These are phyloP conservation scores for Penaeus chinensis DNA, from an alignment of 1,140 invertebrate species.

Conservation along the genomic window DNA sequence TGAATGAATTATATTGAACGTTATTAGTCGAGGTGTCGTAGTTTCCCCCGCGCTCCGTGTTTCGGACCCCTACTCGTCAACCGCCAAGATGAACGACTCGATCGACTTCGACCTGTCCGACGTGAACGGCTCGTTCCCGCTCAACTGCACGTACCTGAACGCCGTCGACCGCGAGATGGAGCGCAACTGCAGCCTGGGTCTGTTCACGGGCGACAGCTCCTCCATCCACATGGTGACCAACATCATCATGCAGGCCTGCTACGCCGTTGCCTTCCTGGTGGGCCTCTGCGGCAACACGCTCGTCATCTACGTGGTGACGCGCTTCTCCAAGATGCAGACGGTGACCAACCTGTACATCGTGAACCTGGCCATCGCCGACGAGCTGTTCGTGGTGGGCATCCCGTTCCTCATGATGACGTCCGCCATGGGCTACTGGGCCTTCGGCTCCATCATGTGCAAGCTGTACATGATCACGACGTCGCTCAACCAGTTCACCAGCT, in stretches of 20 bases:
- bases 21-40: too few species aligned
- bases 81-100: too few species aligned
- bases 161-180: too few species aligned
- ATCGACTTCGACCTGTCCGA: neutral
- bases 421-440: conserved; percentile 37
- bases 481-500: conserved; percentile 46
- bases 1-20: too few species aligned
- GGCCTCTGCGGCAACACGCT: conserved; percentile 45
- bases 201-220: conserved; percentile 28
- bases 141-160: conserved; percentile 32
- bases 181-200: neutral
- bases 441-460: conserved; percentile 46
- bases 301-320: conserved; percentile 40
- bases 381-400: conserved; percentile 39
- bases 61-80: too few species aligned
- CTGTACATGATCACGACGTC: conserved; percentile 49
- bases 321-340: conserved; percentile 52
- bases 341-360: conserved; percentile 45
- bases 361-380: conserved; percentile 37
- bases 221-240: conserved; percentile 34
- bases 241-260: conserved; percentile 14
- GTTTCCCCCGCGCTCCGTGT: too few species aligned
- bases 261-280: conserved; percentile 30
- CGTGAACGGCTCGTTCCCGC: neutral
- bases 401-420: conserved; percentile 48